Base-by-base conservation (phyloP, 2,113 vertebrate species). In the Hemiprocne comata region DNA sequence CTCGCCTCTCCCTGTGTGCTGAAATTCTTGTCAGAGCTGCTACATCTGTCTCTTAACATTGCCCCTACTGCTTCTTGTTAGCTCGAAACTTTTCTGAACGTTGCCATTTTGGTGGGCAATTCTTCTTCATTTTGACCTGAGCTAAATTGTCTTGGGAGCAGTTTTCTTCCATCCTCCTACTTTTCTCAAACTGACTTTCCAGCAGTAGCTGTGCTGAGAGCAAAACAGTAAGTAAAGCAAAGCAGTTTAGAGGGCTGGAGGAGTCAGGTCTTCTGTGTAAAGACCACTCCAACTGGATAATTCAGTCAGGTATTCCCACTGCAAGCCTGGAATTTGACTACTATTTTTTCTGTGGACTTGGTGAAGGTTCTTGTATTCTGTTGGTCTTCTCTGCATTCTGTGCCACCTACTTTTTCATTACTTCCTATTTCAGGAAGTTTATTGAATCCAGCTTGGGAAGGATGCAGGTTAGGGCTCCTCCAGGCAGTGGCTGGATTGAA, bases 1-100 rank as follows among this genome's bases (percentile, higher is more conserved):
- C 65, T 91, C 0, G 0, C 79, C 33, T 95, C 89, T 94, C 94
- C 74, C 78, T 57, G 23, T 12, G 76, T 84, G 72, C 91, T 93
- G 79, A 88, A 90, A 76, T 90, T 97, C 92, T 94, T 81, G 76
- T 88, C 89, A 93, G 69, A 90, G 76, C 86, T 87, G 65, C 70
- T 29, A 67, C 21, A 38, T 91, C 65, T 61, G 9, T 57, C 60
- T 93, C 40, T 71, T 93, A 76, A 75, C 25, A 18, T 55, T 78
- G 60, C 74, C 65, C 87, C 70, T 75, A 91, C 58, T 74, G 13
- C 38, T 67, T 34, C 61, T 48, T 48, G 61, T 73, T 83, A 94
- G 80, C 84, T 60, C 55, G 20, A 55, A 93, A 81, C 73, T 84
- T 44, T 58, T 54, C 64, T 66, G 20, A 65, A 34, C 31, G 0